phyloP scores from a whole-genome alignment of 2,797 vertebrate genomes.

The Malacoraja senta region DNA sequence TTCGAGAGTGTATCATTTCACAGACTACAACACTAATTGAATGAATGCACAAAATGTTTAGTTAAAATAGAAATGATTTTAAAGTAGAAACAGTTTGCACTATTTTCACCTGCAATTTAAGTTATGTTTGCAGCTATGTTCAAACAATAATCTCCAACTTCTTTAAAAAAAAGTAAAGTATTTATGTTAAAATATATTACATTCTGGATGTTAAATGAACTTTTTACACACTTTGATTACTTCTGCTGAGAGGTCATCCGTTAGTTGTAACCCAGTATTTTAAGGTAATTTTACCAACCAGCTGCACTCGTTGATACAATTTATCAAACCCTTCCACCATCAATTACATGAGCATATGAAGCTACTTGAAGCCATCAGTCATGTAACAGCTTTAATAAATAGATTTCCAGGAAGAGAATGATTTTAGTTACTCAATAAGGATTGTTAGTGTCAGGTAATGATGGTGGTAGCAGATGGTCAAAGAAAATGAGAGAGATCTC shows the following conservation, averaged over 20 bases:
- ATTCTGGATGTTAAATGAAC: not conserved
- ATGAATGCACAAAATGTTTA: no score
- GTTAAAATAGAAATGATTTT: no score
- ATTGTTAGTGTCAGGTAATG: not conserved
- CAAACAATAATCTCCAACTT: not conserved
- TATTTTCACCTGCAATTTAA: not conserved
- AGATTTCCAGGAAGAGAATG: not conserved
- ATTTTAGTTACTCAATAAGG: not conserved
- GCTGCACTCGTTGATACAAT: not conserved
- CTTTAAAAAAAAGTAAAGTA: not conserved
- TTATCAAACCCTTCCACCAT: not conserved
- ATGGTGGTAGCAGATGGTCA: not conserved
- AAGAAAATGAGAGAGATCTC: not conserved
- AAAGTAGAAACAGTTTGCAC: not conserved
- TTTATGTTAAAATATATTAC: not conserved
- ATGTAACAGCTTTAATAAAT: not conserved
- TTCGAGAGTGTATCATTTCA: not conserved
- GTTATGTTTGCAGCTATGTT: not conserved
- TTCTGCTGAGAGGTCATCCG: not conserved
- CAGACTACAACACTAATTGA: not conserved
- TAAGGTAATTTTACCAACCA: not conserved
- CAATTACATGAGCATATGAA: not conserved
- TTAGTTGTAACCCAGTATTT: not conserved
- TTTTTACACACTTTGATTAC: not conserved
- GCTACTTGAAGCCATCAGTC: not conserved